These are phyloP conservation scores for Thaumatotibia leucotreta DNA, from an alignment of 1,140 invertebrate genomes.

Conservation along the genomic window DNA sequence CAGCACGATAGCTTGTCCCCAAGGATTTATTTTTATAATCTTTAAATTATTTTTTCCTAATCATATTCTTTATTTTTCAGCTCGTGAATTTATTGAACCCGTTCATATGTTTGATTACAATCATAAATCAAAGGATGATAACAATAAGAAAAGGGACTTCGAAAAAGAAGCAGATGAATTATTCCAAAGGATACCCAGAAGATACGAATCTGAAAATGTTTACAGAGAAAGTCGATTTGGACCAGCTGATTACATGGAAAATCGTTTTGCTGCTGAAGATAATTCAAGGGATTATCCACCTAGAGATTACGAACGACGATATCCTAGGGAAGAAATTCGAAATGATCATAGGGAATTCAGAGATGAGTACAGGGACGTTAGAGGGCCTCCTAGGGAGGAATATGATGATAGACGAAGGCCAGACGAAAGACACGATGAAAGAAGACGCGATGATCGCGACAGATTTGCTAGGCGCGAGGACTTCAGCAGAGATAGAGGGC, in stretches of 20 bases:
- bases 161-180: constrained; percentile 58
- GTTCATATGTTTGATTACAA: constrained; percentile 80
- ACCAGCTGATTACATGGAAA: constrained; percentile 10
- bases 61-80: constrained; percentile 58
- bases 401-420: constrained; percentile 32
- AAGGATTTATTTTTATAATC: too few relatives aligned
- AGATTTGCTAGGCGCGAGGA: constrained; percentile 37
- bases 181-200: constrained; percentile 43
- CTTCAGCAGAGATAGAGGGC: constrained; percentile 25
- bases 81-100: constrained; percentile 73
- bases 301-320: constrained; percentile 39
- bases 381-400: constrained; percentile 15
- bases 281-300: constrained; percentile 27
- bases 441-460: constrained; percentile 20
- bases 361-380: constrained; percentile 28
- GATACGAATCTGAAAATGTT: constrained; percentile 27
- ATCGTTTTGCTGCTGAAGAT: constrained; percentile 19
- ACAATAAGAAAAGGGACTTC: constrained; percentile 50
- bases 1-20: too few relatives aligned
- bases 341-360: constrained; percentile 32
- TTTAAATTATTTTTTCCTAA: neutral
- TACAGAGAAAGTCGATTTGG: constrained; percentile 11
- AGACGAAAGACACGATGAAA: neutral
- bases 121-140: constrained; percentile 73
- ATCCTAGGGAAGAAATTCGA: constrained; percentile 28